phyloP scores from a whole-genome alignment of 1,140 invertebrate species.

The Zaprionus lachaisei region DNA sequence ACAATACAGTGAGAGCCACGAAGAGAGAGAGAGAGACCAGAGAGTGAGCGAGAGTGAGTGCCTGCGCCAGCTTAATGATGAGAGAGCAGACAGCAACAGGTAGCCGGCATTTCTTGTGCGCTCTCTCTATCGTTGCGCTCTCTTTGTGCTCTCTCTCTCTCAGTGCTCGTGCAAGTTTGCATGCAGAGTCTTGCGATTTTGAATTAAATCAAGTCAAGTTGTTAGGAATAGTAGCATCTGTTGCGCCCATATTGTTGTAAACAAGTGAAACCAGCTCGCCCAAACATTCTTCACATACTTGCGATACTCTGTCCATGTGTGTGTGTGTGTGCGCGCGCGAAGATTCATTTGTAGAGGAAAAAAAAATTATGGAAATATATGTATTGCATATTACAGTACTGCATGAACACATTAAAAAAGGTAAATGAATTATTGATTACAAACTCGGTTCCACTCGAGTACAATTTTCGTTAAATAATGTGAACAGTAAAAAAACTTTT shows the following conservation, averaged over 20 bases:
- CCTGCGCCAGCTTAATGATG: constrained; percentile 37
- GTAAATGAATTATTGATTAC: too few species aligned
- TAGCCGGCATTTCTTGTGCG: constrained; percentile 44
- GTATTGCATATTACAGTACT: not conserved
- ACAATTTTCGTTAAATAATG: too few species aligned
- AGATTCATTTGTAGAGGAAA: constrained; percentile 19
- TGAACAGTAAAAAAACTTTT: too few species aligned
- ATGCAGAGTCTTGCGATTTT: constrained; percentile 56
- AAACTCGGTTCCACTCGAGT: too few species aligned
- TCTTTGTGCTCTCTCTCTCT: not conserved
- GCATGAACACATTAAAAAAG: too few species aligned
- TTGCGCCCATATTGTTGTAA: constrained; percentile 40
- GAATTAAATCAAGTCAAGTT: constrained; percentile 71
- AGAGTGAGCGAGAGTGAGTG: not conserved
- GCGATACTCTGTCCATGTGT: constrained; percentile 7
- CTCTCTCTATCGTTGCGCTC: constrained; percentile 4
- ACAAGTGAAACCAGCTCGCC: constrained; percentile 84
- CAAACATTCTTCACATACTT: constrained; percentile 82
- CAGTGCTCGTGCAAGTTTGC: constrained; percentile 44
- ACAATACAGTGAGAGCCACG: not conserved
- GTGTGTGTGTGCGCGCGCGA: not conserved
- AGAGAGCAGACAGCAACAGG: constrained; percentile 38
- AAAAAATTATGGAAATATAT: constrained; percentile 46
- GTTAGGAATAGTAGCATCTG: constrained; percentile 36
- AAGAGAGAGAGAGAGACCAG: not conserved